Evolutionary conservation across 2,888 invertebrate species (phyloP), one percentile per base, ranked within the genome.

Genomic region (Synanthedon vespiformis): DNA sequence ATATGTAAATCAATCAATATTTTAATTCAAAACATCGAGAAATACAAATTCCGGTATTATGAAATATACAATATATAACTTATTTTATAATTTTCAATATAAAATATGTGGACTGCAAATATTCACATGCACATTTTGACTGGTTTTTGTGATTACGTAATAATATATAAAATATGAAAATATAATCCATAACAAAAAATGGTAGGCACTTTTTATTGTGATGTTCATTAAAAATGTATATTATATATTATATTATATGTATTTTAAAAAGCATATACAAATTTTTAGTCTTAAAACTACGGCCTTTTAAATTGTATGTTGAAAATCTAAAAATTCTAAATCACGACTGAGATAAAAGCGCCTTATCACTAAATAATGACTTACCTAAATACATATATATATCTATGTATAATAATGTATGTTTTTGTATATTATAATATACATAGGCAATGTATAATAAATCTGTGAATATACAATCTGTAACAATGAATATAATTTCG

Each of bases 401-500:
- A 70, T 68, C 67, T 68, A 48, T 34, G 34, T 34, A 44, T 48
- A 48, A 48, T 22, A 77, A 76, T 74, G 74, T 67, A 67, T 68
- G 61, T 70, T 74, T 22, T 34, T 34, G 10, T 69, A 69, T 63
- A 69, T 67, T 70, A 69, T 71, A 71, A 72, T 73, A 72, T 70
- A 67, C 71, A 62, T 65, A 22, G 5, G 4, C 22, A 22, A 22
- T 22, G 22, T 22, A 22, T 22, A 68, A 68, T 72, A 71, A 74
- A 78, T 74, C 67, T 80, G 71, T 71, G 66, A 67, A 76, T 75
- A 77, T 79, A 56, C 59, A 44, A 6, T 48, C 18, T 48, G 48
- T 77, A 77, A 77, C 79, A 77, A 77, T 77, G 75, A 50, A 72
- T 73, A 74, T 80, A 76, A 67, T 75, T 72, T 78, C 74, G 78